Conservation (phyloP, 2,888 invertebrate genomes). For the Hemicrepidius hirtus region DNA sequence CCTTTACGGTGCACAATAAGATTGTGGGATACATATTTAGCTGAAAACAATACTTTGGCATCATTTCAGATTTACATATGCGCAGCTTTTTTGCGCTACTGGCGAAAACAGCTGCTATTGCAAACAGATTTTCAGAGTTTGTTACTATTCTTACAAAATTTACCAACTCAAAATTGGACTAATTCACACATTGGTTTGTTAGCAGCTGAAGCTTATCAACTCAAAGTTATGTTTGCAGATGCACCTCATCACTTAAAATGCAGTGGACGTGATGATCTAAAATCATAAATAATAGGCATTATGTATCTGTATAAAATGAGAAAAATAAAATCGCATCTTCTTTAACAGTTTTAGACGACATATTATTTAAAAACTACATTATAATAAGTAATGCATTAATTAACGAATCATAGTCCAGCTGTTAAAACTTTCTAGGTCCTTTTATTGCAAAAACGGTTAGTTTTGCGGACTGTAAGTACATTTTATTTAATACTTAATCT, state of each 20-base stretch:
- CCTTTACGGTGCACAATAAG: slow-evolving; percentile 97
- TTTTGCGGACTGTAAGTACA: no score
- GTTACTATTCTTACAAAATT: slow-evolving; percentile 96
- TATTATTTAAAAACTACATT: no score
- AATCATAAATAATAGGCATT: no score
- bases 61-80: slow-evolving; percentile 99
- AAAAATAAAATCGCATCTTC: no score
- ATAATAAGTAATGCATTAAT: no score
- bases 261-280: slow-evolving; percentile 54
- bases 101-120: slow-evolving; percentile 90
- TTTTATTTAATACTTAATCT: no score
- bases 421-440: no score
- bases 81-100: slow-evolving; percentile 97
- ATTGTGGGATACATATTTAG: slow-evolving; percentile 99
- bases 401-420: no score
- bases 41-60: slow-evolving; percentile 96
- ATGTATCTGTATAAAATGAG: no score
- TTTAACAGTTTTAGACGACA: no score
- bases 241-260: slow-evolving; percentile 93
- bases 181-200: slow-evolving; percentile 96
- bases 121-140: slow-evolving; percentile 98
- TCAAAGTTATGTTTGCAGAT: slow-evolving; percentile 98
- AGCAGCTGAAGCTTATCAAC: slow-evolving; percentile 97
- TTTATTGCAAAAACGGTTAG: no score
- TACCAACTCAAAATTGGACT: slow-evolving; percentile 98